Evolutionary conservation across 1,140 invertebrate species (phyloP).

Genomic region (Orchestia grillus): DNA sequence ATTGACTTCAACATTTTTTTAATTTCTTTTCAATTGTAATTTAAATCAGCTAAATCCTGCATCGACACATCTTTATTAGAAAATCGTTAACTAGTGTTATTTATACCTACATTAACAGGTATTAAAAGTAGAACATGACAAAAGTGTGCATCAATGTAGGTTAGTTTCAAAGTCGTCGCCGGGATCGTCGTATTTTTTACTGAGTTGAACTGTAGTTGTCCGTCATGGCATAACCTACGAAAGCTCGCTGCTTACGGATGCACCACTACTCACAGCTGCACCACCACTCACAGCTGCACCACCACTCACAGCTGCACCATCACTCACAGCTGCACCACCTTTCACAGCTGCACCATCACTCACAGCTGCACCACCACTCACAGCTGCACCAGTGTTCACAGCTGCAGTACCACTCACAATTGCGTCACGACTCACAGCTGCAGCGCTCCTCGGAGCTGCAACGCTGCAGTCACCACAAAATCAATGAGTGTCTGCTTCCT

Average conservation of each 20-base stretch:
- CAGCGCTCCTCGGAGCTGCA: slow-evolving; percentile 58
- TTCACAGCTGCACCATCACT: neutral
- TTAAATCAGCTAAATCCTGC: too few relatives aligned
- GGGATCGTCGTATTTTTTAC: too few relatives aligned
- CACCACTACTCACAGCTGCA: neutral
- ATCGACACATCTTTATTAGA: too few relatives aligned
- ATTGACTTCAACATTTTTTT: too few relatives aligned
- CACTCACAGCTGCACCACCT: slow-evolving; percentile 50
- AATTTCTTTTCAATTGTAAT: too few relatives aligned
- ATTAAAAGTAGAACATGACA: too few relatives aligned
- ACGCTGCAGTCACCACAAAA: slow-evolving; percentile 13
- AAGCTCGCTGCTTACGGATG: neutral
- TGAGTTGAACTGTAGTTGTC: too few relatives aligned
- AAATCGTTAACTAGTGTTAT: too few relatives aligned
- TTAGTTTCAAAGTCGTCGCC: too few relatives aligned
- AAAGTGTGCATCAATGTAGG: too few relatives aligned
- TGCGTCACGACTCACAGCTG: slow-evolving; percentile 61
- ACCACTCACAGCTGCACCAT: slow-evolving; percentile 59
- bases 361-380: slow-evolving; percentile 60
- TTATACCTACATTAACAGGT: too few relatives aligned
- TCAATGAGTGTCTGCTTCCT: neutral
- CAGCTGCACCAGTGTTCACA: slow-evolving; percentile 56
- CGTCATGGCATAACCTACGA: too few relatives aligned
- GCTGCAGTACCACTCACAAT: slow-evolving; percentile 17
- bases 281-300: slow-evolving; percentile 57